Percentiles rank a stretch among this genome's conserved stretches.
Evolutionary conservation across 2,113 vertebrate species (phyloP).

Genomic region (Corydoras maculifer): DNA sequence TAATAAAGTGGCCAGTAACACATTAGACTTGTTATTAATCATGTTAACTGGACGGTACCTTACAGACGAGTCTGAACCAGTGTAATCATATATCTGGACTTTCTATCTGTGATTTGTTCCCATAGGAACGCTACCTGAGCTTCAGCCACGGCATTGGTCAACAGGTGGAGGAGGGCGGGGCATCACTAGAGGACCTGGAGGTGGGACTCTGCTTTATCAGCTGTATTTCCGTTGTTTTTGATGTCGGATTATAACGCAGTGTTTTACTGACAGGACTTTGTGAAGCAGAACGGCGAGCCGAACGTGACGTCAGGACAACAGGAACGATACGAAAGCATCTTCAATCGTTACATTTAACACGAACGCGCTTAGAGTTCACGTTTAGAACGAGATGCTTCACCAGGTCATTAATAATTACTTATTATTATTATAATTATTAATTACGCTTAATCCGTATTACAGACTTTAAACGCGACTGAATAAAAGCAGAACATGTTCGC

Average conservation of each 20-base stretch:
- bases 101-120: neutral
- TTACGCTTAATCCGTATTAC: no score
- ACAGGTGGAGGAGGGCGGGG: slow-evolving; percentile 52
- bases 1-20: no score
- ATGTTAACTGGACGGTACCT: no score
- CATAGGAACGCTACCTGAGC: slow-evolving; percentile 56
- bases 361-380: neutral
- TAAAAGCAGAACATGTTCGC: no score
- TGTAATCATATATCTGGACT: no score
- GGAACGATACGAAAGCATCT: slow-evolving; percentile 60
- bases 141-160: slow-evolving; percentile 53
- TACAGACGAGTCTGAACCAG: no score
- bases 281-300: slow-evolving; percentile 54
- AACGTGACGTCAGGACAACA: slow-evolving; percentile 59
- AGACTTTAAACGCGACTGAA: no score
- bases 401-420: no score
- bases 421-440: no score
- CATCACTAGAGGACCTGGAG: slow-evolving; percentile 58
- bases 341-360: slow-evolving; percentile 56
- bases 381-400: no score
- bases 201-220: slow-evolving; percentile 25
- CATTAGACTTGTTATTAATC: no score
- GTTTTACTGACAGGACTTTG: slow-evolving; percentile 50
- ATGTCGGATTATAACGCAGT: neutral
- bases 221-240: neutral